Percentiles rank a stretch among this genome's conserved stretches.
Evolutionary conservation across 2,888 invertebrate genomes (phyloP).

Genomic region (Nesidiocoris tenuis): DNA sequence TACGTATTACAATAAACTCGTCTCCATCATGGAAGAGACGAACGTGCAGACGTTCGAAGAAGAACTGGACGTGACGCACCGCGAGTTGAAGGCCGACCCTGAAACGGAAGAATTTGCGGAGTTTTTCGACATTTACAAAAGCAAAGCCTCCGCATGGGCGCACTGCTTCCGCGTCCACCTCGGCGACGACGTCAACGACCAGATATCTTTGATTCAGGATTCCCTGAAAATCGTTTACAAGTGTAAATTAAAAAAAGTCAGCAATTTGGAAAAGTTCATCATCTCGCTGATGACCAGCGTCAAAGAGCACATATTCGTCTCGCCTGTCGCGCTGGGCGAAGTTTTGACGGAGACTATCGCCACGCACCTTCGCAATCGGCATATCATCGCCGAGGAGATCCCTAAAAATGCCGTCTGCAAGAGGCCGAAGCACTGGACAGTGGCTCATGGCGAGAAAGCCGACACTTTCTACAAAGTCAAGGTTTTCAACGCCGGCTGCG

Average conservation of each 20-base stretch:
- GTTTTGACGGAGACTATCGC: constrained; percentile 16
- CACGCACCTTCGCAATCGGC: constrained; percentile 9
- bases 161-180: constrained; percentile 31
- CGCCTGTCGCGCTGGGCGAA: constrained; percentile 6
- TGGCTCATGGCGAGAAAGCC: constrained; percentile 13
- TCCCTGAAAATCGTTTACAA: constrained; percentile 23
- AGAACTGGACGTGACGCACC: constrained; percentile 14
- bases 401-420: constrained; percentile 10
- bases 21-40: constrained; percentile 22
- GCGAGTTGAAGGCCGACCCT: constrained; percentile 5
- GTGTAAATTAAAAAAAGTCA: constrained; percentile 27
- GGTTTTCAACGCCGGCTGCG: constrained; percentile 18
- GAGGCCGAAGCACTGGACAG: constrained; percentile 34
- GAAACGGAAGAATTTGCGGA: constrained; percentile 28
- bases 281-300: constrained; percentile 13
- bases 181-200: constrained; percentile 19
- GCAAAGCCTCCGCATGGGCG: constrained; percentile 32
- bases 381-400: constrained; percentile 15
- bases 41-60: constrained; percentile 38
- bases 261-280: constrained; percentile 25
- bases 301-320: constrained; percentile 32
- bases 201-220: constrained; percentile 13
- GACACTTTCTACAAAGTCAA: constrained; percentile 19
- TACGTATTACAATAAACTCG: constrained; percentile 19
- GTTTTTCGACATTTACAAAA: constrained; percentile 34